Percentiles rank a stretch among this genome's conserved stretches.
phyloP scores from a whole-genome alignment of 2,113 vertebrate genomes.

The Saiga tatarica region DNA sequence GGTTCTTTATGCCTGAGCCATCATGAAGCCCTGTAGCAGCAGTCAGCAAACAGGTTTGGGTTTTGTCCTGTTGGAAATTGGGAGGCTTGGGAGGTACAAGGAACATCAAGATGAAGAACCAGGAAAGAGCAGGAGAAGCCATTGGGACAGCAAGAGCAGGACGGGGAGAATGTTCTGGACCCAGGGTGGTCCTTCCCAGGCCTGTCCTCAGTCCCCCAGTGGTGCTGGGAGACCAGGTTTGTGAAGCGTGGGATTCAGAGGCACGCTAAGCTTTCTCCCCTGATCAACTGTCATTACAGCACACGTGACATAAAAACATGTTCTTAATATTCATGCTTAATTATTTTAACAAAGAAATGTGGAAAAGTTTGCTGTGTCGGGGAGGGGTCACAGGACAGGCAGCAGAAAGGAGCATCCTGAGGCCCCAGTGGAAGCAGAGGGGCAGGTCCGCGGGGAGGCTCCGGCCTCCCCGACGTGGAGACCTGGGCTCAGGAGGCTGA shows the following conservation, averaged over 20 bases:
- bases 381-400: neutral
- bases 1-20: neutral
- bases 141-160: rapidly evolving
- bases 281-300: neutral
- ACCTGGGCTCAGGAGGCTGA: neutral
- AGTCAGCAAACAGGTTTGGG: neutral
- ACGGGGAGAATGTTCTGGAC: rapidly evolving
- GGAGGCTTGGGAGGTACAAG: neutral
- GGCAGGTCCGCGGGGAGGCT: neutral
- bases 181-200: neutral
- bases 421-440: neutral
- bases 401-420: neutral
- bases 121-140: too few relatives aligned
- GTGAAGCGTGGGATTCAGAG: neutral
- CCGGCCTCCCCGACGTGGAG: rapidly evolving
- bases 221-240: neutral
- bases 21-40: neutral
- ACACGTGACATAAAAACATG: neutral
- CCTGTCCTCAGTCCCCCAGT: neutral
- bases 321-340: neutral
- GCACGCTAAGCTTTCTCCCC: neutral
- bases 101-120: rapidly evolving
- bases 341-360: neutral
- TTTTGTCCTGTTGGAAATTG: neutral
- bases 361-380: neutral